Percentiles rank a stretch among this genome's conserved stretches.
Conservation (phyloP, 53 echinoderm and acorn worm species). For the Crossaster papposus region DNA sequence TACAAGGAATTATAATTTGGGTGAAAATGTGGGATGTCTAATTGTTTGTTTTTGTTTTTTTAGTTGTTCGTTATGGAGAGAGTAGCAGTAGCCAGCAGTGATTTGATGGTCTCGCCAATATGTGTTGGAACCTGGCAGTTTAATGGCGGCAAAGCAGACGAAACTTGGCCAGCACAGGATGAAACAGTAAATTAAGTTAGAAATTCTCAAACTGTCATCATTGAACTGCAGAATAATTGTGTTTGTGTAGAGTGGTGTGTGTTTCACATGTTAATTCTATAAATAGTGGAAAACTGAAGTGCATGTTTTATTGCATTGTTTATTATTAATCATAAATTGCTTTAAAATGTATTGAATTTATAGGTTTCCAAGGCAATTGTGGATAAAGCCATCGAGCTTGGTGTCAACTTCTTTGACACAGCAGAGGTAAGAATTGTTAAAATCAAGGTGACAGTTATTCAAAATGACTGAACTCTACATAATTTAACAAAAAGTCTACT, state of each 20-base stretch:
- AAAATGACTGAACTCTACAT: background rate
- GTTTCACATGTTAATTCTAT: too few species aligned
- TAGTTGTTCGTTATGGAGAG: conserved; percentile 33
- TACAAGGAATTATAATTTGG: too few species aligned
- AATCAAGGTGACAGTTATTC: background rate
- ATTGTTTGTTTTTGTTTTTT: background rate
- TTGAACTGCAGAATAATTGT: background rate
- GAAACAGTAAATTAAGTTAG: conserved; percentile 35
- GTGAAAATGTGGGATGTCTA: background rate
- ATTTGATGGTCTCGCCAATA: conserved; percentile 59
- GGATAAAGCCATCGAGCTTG: conserved; percentile 70
- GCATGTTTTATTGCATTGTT: background rate
- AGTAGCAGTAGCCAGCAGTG: conserved; percentile 41
- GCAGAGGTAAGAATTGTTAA: conserved; percentile 62
- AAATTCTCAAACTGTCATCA: background rate
- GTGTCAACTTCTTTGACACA: conserved; percentile 77
- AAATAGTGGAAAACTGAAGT: background rate
- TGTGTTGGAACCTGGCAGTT: conserved; percentile 76
- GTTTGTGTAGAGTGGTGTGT: background rate
- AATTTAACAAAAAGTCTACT: too few species aligned
- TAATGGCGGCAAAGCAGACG: conserved; percentile 62
- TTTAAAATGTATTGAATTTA: background rate
- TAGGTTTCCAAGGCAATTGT: conserved; percentile 70
- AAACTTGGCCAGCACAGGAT: conserved; percentile 73
- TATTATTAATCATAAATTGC: background rate